phyloP scores from a whole-genome alignment of 1,140 invertebrate species.

The Macrostomum lignano region DNA sequence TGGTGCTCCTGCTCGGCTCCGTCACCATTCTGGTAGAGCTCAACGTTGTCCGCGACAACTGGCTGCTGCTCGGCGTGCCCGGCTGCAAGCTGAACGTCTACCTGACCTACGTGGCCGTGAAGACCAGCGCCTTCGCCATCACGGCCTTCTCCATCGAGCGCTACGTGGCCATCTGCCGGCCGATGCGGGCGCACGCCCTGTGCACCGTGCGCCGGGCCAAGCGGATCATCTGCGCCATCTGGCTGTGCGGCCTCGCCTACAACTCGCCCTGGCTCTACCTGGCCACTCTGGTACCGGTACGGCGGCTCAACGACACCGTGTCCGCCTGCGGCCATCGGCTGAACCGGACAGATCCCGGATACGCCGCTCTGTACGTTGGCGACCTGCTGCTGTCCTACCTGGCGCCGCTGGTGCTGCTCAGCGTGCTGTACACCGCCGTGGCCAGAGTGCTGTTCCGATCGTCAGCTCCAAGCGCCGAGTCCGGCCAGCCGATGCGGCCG shows the following conservation, averaged over 20 bases:
- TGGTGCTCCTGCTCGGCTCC: conserved; percentile 37
- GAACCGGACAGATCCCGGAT: neutral
- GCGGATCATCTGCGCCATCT: conserved; percentile 15
- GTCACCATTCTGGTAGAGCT: conserved; percentile 34
- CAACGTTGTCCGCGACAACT: conserved; percentile 7
- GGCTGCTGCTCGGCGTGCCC: conserved; percentile 25
- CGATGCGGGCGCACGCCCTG: conserved; percentile 31
- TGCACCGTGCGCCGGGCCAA: conserved; percentile 18
- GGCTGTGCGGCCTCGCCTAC: conserved; percentile 15
- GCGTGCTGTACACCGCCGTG: conserved; percentile 19
- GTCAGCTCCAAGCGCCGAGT: no score
- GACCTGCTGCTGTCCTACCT: conserved; percentile 16
- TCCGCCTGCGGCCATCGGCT: no score
- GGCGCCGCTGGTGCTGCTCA: conserved; percentile 20
- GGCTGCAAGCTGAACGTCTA: conserved; percentile 37
- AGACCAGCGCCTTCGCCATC: conserved; percentile 13
- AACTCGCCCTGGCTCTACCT: conserved; percentile 19
- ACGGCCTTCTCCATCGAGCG: conserved; percentile 39
- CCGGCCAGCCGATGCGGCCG: no score
- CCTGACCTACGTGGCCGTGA: conserved; percentile 19
- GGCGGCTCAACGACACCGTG: conserved; percentile 1
- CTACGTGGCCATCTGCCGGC: conserved; percentile 36
- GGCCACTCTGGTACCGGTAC: conserved; percentile 12
- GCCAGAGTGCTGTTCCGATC: no score
- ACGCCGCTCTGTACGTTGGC: neutral